Conservation (phyloP, 2,113 vertebrate genomes). For the Sturnus vulgaris region DNA sequence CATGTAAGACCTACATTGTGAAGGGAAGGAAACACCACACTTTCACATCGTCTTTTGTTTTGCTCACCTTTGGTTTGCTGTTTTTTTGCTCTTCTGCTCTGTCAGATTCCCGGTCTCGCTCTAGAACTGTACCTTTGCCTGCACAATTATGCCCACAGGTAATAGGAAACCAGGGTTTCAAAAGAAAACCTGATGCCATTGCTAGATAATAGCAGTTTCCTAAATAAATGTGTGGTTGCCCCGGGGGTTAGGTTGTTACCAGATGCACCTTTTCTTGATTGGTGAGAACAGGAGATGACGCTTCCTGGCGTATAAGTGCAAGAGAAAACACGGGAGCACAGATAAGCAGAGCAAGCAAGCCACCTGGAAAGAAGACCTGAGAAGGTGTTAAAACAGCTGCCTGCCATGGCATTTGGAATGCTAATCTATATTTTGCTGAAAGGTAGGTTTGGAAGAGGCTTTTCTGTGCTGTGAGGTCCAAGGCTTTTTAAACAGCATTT, state of each 20-base stretch:
- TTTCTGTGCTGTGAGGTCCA: not conserved
- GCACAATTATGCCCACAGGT: constrained; percentile 68
- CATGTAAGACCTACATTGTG: not conserved
- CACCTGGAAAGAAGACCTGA: constrained; percentile 20
- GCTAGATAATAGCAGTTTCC: constrained; percentile 68
- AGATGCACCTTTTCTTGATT: constrained; percentile 72
- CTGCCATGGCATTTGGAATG: constrained; percentile 67
- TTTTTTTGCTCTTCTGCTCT: not conserved
- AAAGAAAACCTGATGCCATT: constrained; percentile 67
- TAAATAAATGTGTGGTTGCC: constrained; percentile 62
- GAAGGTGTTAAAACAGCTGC: constrained; percentile 24
- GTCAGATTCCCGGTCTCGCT: not conserved
- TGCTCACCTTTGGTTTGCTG: not conserved
- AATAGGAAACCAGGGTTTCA: constrained; percentile 70
- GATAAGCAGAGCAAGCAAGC: constrained; percentile 57
- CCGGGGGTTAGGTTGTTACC: constrained; percentile 58
- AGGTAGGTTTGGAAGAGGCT: constrained; percentile 56
- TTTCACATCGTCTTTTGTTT: not conserved
- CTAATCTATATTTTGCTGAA: constrained; percentile 68
- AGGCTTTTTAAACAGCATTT: not conserved
- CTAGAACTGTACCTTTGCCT: constrained; percentile 30
- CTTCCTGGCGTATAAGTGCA: constrained; percentile 71
- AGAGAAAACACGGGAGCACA: constrained; percentile 54
- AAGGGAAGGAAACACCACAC: not conserved
- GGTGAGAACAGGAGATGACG: constrained; percentile 74